A percentile compares a stretch with the other conserved stretches of the same genome.
Evolutionary conservation across 30 jellyfish, hydroid and myxozoan species (phyloP).

Genomic region (Clytia hemisphaerica): DNA sequence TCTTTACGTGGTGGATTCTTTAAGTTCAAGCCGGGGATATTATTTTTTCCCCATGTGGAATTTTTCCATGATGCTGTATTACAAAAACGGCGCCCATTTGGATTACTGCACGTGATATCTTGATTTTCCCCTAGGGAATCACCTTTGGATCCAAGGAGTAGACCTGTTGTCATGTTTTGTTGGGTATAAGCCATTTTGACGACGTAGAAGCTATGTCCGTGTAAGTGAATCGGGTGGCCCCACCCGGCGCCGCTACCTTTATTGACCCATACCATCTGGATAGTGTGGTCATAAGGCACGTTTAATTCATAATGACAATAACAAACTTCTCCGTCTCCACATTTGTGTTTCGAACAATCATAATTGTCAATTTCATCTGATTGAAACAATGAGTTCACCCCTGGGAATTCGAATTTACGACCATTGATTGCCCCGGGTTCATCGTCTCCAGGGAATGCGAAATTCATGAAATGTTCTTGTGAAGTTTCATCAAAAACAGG

Average conservation of each 20-base stretch:
- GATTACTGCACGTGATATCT: constrained; percentile 14
- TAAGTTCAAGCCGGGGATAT: constrained; percentile 16
- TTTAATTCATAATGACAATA: constrained; percentile 5
- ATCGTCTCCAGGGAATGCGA: constrained; percentile 14
- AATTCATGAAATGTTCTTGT: constrained; percentile 15
- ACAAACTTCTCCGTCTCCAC: constrained; percentile 19
- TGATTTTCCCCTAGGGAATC: constrained; percentile 5
- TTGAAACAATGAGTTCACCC: constrained; percentile 8
- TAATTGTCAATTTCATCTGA: constrained; percentile 13
- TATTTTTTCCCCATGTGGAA: background rate
- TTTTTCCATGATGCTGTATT: constrained; percentile 17
- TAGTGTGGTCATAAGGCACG: constrained; percentile 5
- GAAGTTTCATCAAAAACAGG: constrained; percentile 11
- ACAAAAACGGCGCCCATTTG: background rate
- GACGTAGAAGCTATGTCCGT: constrained; percentile 24
- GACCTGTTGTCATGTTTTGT: background rate
- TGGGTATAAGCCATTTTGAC: constrained; percentile 7
- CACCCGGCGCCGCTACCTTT: constrained; percentile 11
- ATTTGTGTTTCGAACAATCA: constrained; percentile 8
- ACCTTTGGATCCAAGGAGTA: too few relatives aligned
- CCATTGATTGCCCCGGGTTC: constrained; percentile 29
- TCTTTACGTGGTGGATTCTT: constrained; percentile 28
- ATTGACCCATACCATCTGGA: constrained; percentile 17
- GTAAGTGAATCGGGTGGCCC: constrained; percentile 17
- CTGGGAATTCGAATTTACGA: constrained; percentile 23